Conservation (phyloP, 1,140 invertebrate species). For the Pentalonia nigronervosa region DNA sequence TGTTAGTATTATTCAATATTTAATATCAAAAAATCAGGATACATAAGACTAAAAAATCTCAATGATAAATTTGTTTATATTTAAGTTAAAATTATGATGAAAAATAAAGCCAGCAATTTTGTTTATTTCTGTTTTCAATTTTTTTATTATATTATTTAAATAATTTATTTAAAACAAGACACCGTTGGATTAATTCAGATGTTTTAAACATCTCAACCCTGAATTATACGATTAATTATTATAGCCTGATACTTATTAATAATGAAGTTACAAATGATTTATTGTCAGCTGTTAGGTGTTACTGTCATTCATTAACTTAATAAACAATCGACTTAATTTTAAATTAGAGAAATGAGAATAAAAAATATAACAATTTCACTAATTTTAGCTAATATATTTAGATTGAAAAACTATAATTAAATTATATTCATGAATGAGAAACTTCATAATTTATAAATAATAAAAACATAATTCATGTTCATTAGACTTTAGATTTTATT, state of each 20-base stretch:
- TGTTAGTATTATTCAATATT: not conserved
- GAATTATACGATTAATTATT: constrained; percentile 14
- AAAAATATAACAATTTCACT: not conserved
- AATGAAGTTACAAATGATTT: not conserved
- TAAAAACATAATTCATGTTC: not conserved
- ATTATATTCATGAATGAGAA: constrained; percentile 1
- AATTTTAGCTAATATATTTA: not conserved
- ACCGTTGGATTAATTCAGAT: not conserved
- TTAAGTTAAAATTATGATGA: not conserved
- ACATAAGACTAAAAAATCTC: not conserved
- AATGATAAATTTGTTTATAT: not conserved
- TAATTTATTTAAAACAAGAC: not conserved
- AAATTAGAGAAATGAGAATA: not conserved
- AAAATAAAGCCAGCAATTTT: not conserved
- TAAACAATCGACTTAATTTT: not conserved
- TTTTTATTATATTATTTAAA: not conserved
- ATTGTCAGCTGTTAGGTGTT: not conserved
- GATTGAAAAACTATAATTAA: constrained; percentile 13
- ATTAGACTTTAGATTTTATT: not conserved
- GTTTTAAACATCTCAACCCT: not conserved
- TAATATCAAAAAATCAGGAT: not conserved
- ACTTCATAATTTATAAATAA: not conserved
- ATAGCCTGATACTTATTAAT: not conserved
- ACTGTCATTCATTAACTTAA: not conserved
- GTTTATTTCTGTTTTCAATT: not conserved